Conservation (phyloP, 2,113 vertebrate species). For the Tachycineta bicolor region DNA sequence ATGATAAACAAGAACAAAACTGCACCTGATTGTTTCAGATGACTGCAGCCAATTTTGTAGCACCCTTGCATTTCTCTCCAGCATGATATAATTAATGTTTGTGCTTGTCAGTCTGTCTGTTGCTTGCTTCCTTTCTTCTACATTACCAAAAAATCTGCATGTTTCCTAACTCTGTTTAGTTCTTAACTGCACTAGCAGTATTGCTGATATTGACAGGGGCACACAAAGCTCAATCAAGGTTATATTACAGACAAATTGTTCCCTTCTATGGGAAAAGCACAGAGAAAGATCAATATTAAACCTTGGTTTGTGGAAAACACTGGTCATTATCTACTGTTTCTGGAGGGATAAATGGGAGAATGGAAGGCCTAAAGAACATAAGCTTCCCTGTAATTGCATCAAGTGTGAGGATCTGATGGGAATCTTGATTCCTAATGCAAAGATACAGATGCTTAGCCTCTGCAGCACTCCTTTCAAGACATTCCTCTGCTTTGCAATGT, state of each 20-base stretch:
- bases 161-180: background rate
- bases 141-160: background rate
- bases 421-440: conserved; percentile 8
- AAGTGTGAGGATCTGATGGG: background rate
- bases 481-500: background rate
- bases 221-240: conserved; percentile 17
- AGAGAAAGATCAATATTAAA: conserved; percentile 32
- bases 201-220: background rate
- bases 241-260: conserved; percentile 9
- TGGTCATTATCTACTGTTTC: conserved; percentile 33
- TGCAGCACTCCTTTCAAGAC: background rate
- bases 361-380: conserved; percentile 1
- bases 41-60: background rate
- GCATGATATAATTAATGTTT: background rate
- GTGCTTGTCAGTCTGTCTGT: background rate
- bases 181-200: background rate
- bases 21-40: background rate
- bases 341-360: conserved; percentile 5
- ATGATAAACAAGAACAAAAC: background rate
- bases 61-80: background rate
- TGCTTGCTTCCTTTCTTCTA: background rate
- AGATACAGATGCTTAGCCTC: background rate
- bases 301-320: background rate
- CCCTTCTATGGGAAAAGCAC: background rate
- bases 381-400: conserved; percentile 39